Base-by-base conservation (phyloP, 1,140 invertebrate species). In the Dolichoris vasculosae region DNA sequence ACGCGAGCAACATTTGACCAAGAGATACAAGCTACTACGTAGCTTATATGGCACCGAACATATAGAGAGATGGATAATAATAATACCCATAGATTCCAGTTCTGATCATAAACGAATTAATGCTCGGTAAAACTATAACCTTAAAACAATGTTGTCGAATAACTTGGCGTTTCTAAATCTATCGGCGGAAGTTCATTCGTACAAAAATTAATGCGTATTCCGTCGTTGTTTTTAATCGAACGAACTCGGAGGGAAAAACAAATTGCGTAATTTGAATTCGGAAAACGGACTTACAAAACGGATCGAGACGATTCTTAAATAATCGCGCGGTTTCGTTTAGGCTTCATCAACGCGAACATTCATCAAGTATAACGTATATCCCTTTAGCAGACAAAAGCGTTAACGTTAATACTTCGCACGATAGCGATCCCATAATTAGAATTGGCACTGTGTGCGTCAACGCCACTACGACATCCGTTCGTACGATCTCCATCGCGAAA, bases 1-100 rank as follows among this genome's bases (percentile, higher is more conserved):
- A 86, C 80, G 86, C 84, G 84, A 76, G 87, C 87, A 89, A 89
- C 89, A 89, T 90, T 91, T 89, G 90, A 89, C 89, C 90, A 85
- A 84, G 81, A 87, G 86, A 87, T 78, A 85, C 64, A 80, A 78
- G 63, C 77, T 55, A 64, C 81, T 88, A 87, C 83, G 87, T 86
- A 82, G 86, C 87, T 88, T 87, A 86, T 87, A 86, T 85, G 87
- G 86, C 87, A 82, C 83, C 51, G 76, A 86, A 82, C 79, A 82
- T 81, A 86, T 82, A 73, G 78, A 40, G 38, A 51, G 23, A 78
- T 76, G 73, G 48, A 82, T 86, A 88, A 88, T 88, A 87, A 88
- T 86, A 87, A 85, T 88, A 86, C 86, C 73, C 48, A 30, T 86
- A 86, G 87, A 89, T 88, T 88, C 82, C 71, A 71, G 82, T 78